phyloP scores from a whole-genome alignment of 2,888 invertebrate species.

The Idaea dimidiata region DNA sequence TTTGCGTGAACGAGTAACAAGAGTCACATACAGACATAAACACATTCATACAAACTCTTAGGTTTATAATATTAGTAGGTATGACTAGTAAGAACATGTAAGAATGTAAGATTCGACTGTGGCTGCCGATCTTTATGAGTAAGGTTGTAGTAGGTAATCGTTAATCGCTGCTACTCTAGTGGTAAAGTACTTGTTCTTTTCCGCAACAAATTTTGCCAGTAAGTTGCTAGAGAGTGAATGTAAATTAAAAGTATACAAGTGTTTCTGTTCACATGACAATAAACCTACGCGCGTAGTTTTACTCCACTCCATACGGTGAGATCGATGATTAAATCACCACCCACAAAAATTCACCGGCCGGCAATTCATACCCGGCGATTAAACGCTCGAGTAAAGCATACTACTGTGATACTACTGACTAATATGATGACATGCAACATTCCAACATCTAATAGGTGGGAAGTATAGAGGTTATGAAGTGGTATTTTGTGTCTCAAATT shows the following conservation, averaged over 20 bases:
- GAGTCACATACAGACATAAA: no score
- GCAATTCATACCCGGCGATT: conserved; percentile 14
- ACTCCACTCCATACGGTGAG: not conserved
- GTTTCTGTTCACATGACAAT: not conserved
- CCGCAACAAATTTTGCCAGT: not conserved
- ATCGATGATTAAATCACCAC: conserved; percentile 2
- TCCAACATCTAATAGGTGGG: not conserved
- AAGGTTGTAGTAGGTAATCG: no score
- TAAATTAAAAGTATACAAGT: not conserved
- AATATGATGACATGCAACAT: not conserved
- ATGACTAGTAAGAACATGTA: no score
- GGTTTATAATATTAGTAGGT: no score
- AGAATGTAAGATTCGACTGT: no score
- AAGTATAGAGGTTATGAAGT: not conserved
- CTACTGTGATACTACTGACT: conserved; percentile 2
- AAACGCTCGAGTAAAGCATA: not conserved
- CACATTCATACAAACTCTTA: no score
- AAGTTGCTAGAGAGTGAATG: not conserved
- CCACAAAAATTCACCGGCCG: conserved; percentile 33
- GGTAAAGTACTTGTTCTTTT: no score
- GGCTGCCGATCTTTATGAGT: no score
- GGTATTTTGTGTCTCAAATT: not conserved
- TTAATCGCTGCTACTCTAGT: no score
- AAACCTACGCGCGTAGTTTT: not conserved
- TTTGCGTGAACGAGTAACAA: no score